Percentiles rank a stretch among this genome's conserved stretches.
These are phyloP conservation scores for Troides helena DNA, from an alignment of 2,888 invertebrate species.

Conservation along the genomic window DNA sequence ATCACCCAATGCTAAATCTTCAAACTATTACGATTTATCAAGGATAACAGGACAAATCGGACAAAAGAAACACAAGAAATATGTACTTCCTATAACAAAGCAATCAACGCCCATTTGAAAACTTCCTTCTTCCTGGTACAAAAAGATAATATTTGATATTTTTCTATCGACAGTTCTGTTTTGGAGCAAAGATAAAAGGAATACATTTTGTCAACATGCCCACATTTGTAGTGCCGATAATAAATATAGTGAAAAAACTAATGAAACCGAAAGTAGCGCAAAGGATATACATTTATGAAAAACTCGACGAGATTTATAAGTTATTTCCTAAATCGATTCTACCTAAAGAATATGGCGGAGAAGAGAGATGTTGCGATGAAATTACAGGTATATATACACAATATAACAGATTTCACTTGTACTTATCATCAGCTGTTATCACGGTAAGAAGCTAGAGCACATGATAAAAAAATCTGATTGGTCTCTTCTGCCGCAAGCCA, in stretches of 20 bases:
- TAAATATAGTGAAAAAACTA: constrained; percentile 54
- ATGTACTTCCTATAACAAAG: too few species aligned
- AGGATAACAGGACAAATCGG: too few species aligned
- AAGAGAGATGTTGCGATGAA: constrained; percentile 31
- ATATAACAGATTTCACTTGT: too few species aligned
- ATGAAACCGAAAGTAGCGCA: constrained; percentile 44
- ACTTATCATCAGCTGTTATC: too few species aligned
- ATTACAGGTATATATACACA: constrained; percentile 16
- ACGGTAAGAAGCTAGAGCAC: too few species aligned
- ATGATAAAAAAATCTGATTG: too few species aligned
- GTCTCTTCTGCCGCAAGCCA: too few species aligned
- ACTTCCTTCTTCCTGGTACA: too few species aligned
- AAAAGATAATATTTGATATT: constrained; percentile 7
- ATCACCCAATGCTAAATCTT: constrained; percentile 29
- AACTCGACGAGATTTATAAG: constrained; percentile 38
- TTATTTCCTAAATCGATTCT: constrained; percentile 43
- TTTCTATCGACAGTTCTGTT: constrained; percentile 49
- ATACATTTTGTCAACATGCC: constrained; percentile 63
- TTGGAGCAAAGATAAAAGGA: constrained; percentile 55
- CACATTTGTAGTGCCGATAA: constrained; percentile 54
- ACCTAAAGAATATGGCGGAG: constrained; percentile 52
- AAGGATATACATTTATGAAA: constrained; percentile 39
- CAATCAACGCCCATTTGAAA: too few species aligned
- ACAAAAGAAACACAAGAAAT: too few species aligned
- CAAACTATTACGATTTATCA: not conserved